Conservation (phyloP, 2,113 vertebrate genomes). For the Heloderma charlesbogerti region DNA sequence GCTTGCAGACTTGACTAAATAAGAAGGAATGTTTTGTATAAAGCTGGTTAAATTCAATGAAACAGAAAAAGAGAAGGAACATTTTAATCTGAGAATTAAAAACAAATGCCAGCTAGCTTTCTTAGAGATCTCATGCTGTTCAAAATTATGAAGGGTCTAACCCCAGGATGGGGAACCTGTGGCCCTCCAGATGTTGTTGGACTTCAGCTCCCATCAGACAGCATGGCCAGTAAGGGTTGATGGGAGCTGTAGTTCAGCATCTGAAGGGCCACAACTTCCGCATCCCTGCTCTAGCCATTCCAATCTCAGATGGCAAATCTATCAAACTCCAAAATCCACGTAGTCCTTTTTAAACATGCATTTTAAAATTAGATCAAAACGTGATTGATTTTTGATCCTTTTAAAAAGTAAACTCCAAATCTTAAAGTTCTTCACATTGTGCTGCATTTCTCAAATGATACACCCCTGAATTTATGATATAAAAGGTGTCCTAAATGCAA, state of each 20-base stretch:
- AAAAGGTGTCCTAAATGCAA: background rate
- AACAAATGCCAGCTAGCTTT: background rate
- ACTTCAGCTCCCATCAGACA: background rate
- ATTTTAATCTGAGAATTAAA: background rate
- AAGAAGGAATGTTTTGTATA: background rate
- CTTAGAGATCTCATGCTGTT: background rate
- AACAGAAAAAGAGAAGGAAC: background rate
- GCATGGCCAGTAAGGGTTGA: too few species aligned
- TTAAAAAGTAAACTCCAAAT: background rate
- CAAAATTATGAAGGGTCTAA: background rate
- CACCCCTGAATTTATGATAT: background rate
- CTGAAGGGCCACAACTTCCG: background rate
- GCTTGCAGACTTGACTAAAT: background rate
- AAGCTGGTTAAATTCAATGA: background rate
- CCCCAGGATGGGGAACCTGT: background rate
- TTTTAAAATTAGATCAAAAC: background rate
- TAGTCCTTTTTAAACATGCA: background rate
- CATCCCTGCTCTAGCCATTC: background rate
- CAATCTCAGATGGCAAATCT: background rate
- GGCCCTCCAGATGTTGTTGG: too few species aligned
- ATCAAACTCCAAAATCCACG: background rate
- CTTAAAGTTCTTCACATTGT: background rate
- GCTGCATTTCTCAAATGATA: background rate
- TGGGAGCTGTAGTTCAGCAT: background rate
- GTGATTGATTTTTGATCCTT: background rate